A percentile compares a stretch with the other conserved stretches of the same genome.
phyloP scores from a whole-genome alignment of 2,797 vertebrate genomes.

The Salarias fasciatus region DNA sequence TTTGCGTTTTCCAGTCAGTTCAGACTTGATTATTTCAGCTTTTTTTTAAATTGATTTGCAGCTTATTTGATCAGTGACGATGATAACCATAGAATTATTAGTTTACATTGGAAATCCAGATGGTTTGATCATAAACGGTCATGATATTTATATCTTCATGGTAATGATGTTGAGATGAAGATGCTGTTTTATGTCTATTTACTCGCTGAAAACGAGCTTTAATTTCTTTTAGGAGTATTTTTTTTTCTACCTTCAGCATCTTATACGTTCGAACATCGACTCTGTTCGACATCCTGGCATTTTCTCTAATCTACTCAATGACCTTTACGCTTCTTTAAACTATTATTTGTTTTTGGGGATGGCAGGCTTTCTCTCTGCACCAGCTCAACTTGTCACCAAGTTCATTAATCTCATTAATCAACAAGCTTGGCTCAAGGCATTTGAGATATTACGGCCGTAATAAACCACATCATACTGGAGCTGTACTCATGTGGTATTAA shows the following conservation, averaged over 20 bases:
- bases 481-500: constrained; percentile 31
- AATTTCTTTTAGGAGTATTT: no score
- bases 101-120: background rate
- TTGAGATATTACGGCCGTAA: constrained; percentile 22
- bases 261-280: constrained; percentile 1
- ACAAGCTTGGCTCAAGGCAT: constrained; percentile 25
- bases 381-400: constrained; percentile 18
- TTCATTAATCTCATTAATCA: constrained; percentile 57
- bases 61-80: no score
- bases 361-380: constrained; percentile 3
- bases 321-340: constrained; percentile 34
- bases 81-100: background rate
- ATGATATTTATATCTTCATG: background rate
- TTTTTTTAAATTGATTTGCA: no score
- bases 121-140: background rate
- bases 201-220: background rate
- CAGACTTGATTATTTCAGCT: no score
- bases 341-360: background rate
- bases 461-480: constrained; percentile 34
- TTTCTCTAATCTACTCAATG: constrained; percentile 9
- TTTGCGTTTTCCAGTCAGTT: no score
- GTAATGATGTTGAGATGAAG: background rate
- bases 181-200: background rate
- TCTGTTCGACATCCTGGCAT: constrained; percentile 15
- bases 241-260: background rate